phyloP scores from a whole-genome alignment of 1,140 invertebrate species.

The Drosophila grimshawi region DNA sequence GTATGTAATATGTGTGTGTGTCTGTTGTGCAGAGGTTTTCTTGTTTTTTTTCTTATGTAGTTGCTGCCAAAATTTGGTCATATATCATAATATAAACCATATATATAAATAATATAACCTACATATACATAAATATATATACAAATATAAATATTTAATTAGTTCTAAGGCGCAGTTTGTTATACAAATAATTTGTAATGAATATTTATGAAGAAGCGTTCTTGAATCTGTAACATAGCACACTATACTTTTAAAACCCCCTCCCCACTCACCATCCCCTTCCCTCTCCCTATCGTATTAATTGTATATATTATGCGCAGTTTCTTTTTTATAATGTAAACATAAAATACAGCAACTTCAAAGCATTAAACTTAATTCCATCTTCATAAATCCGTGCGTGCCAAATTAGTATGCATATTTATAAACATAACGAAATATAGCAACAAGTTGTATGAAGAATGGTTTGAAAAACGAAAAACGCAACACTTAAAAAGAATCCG shows the following conservation, averaged over 20 bases:
- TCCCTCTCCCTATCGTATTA: slow-evolving; percentile 20
- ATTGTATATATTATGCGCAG: slow-evolving; percentile 52
- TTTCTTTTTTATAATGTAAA: slow-evolving; percentile 15
- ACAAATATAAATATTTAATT: slow-evolving; percentile 75
- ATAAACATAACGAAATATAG: slow-evolving; percentile 20
- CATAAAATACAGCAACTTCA: slow-evolving; percentile 11
- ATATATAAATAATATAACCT: slow-evolving; percentile 11
- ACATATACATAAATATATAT: slow-evolving; percentile 15
- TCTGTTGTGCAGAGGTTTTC: not conserved
- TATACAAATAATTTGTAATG: slow-evolving; percentile 80
- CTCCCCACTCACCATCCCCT: not conserved
- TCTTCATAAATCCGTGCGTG: slow-evolving; percentile 26
- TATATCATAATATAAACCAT: slow-evolving; percentile 17
- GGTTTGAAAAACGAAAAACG: slow-evolving; percentile 61
- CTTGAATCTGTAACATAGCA: slow-evolving; percentile 66
- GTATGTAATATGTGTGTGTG: not conserved
- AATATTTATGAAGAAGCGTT: slow-evolving; percentile 67
- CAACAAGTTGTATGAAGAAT: slow-evolving; percentile 32
- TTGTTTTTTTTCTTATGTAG: slow-evolving; percentile 45
- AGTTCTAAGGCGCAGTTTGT: slow-evolving; percentile 77
- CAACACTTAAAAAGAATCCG: slow-evolving; percentile 10
- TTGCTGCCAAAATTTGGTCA: slow-evolving; percentile 74
- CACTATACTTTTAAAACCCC: slow-evolving; percentile 33
- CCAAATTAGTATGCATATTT: slow-evolving; percentile 39
- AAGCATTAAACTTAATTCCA: slow-evolving; percentile 9